Base-by-base conservation (phyloP, 2,113 vertebrate species). In the Lepisosteus osseus region DNA sequence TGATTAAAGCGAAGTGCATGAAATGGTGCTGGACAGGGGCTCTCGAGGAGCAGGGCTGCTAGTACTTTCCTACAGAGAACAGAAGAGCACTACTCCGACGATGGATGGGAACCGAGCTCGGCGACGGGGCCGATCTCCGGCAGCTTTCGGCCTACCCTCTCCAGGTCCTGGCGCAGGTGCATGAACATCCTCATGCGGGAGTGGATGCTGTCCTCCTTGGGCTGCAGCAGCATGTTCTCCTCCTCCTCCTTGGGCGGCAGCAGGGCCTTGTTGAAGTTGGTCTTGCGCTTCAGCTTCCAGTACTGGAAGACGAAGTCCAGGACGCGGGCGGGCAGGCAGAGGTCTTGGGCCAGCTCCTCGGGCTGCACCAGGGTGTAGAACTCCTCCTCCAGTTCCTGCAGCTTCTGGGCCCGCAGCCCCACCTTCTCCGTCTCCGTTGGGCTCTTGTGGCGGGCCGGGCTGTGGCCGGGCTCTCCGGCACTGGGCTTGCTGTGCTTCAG, bases 171-270 rank as follows among this genome's bases (percentile, higher is more conserved):
- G 1, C 97, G 91, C 68, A 99, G 92, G 74, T 99, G 96, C 97
- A 99, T 99, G 82, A 99, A 99, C 97, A 98, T 99, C 77, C 95
- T 92, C 95, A 98, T 98, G 76, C 97, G 95, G 54, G 95, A 97
- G 79, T 98, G 96, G 84, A 99, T 95, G 85, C 90, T 97, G 85
- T 98, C 95, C 85, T 97, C 95, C 83, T 96, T 95, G 15, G 96
- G 97, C 81, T 95, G 93, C 78, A 94, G 87, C 75, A 96, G 89
- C 76, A 93, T 85, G 82, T 95, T 95, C 87, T 95, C 94, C 86
- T 97, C 96, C 51, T 94, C 95, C 78, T 96, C 94, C 82, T 92
- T 95, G 72, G 96, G 97, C 78, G 96, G 94, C 87, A 99, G 89
- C 85, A 99, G 91, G 4, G 96, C 93, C 83, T 92, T 95, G 87